A percentile compares a stretch with the other conserved stretches of the same genome.
Evolutionary conservation across 1,140 invertebrate genomes (phyloP).

Genomic region (Drosophila miranda): DNA sequence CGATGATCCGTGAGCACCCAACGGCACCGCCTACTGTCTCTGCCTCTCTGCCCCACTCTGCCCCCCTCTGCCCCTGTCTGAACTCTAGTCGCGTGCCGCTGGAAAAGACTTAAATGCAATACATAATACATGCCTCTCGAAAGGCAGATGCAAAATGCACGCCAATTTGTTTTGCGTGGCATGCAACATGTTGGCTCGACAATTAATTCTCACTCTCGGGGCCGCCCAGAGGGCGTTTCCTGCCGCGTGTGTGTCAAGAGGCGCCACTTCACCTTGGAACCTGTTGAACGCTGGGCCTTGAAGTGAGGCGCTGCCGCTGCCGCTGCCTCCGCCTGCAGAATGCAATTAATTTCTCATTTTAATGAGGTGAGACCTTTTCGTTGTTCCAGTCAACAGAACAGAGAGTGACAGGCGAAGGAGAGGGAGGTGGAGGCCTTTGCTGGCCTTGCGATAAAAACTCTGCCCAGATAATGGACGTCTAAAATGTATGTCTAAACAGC

Average conservation of each 20-base stretch:
- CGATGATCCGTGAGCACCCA: too few relatives aligned
- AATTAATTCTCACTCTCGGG: constrained; percentile 41
- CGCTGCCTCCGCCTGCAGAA: constrained; percentile 8
- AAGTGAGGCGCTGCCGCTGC: constrained; percentile 20
- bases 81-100: constrained; percentile 50
- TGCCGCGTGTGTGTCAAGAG: constrained; percentile 34
- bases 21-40: too few relatives aligned
- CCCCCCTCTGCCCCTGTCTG: constrained; percentile 20
- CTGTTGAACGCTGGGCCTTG: constrained; percentile 64
- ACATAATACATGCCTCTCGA: constrained; percentile 19
- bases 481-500: constrained; percentile 57
- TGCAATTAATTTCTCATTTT: constrained; percentile 67
- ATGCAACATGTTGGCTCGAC: constrained; percentile 70
- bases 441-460: constrained; percentile 59
- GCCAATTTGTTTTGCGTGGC: constrained; percentile 50
- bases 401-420: neutral
- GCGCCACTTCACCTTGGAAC: constrained; percentile 68
- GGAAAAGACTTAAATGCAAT: too few relatives aligned
- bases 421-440: constrained; percentile 25
- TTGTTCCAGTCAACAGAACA: constrained; percentile 32
- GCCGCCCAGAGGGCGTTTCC: neutral
- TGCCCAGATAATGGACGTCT: constrained; percentile 52
- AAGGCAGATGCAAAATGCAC: constrained; percentile 63
- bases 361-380: constrained; percentile 58
- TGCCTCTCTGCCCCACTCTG: neutral